These are phyloP conservation scores for Myiagra hebetior DNA, from an alignment of 2,113 vertebrate species.

Conservation along the genomic window DNA sequence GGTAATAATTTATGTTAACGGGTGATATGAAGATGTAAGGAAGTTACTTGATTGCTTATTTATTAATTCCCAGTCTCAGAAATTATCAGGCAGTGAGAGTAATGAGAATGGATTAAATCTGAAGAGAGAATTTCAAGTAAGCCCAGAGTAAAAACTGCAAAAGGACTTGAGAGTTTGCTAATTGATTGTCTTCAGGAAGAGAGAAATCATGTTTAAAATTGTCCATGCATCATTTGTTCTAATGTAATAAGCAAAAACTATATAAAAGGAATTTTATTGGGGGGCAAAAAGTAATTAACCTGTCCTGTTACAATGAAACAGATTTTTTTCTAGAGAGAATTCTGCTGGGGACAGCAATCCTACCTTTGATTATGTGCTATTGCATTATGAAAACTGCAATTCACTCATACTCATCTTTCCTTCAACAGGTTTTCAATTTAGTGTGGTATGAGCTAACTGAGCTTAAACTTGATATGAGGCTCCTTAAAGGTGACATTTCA, in stretches of 20 bases:
- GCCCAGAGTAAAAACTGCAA: background rate
- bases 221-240: background rate
- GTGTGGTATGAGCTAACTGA: background rate
- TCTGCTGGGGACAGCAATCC: background rate
- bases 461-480: background rate
- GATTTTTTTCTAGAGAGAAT: background rate
- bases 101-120: background rate
- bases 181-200: background rate
- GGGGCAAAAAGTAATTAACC: background rate
- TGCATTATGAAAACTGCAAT: background rate
- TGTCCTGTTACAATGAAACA: background rate
- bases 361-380: background rate
- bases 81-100: background rate
- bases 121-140: background rate
- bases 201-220: background rate
- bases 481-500: slow-evolving; percentile 47
- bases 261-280: background rate
- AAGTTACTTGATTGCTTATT: background rate
- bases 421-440: slow-evolving; percentile 13
- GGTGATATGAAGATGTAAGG: background rate
- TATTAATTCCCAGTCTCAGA: background rate
- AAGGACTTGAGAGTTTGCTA: background rate
- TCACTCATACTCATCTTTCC: background rate
- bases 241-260: background rate
- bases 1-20: background rate